Evolutionary conservation across 1,140 invertebrate species (phyloP), one percentile per base, ranked within the genome.

Genomic region (Oncopodura yosiiana): DNA sequence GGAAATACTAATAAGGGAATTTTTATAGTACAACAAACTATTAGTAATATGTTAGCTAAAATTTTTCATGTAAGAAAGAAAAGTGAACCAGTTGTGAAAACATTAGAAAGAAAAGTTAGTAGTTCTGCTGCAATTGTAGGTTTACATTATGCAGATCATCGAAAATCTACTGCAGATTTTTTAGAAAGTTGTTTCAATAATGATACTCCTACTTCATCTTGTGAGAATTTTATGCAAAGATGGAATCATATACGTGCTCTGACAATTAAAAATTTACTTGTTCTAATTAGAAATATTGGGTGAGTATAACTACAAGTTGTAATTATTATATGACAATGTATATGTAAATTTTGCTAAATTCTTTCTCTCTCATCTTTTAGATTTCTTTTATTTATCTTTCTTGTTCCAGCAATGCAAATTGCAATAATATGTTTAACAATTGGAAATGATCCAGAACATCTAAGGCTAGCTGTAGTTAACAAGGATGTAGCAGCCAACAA

Each of bases 381-480:
- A 24, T 51, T 51, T 42, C 14, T 39, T 14, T 16, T 51, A 11
- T 41, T 51, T 27, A 19, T 51, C 16, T 30, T 51, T 21, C 37
- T 51, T 12, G 30, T 51, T 1, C 49, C 49, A 6, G 37, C 91
- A 3, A 81, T 89, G 71, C 89, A 95, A 74, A 87, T 91, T 19
- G 84, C 93, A 38, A 77, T 94, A 2, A 95, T 96, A 75, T 95
- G 92, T 70, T 69, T 94, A 57, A 87, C 91, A 23, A 92, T 95
- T 61, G 93, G 92, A 51, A 78, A 85, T 24, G 87, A 92, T 67
- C 92, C 93, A 0, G 82, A 78, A 48, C 82, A 84, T 42, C 75
- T 96, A 0, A 79, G 79, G 58, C 63, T 96, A 67, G 88, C 86
- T 23, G 77, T 95, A 51, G 86, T 93, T 3, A 93, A 93, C 69